A percentile compares a stretch with the other conserved stretches of the same genome.
These are phyloP conservation scores for Apis florea DNA, from an alignment of 1,140 invertebrate genomes.

Conservation along the genomic window DNA sequence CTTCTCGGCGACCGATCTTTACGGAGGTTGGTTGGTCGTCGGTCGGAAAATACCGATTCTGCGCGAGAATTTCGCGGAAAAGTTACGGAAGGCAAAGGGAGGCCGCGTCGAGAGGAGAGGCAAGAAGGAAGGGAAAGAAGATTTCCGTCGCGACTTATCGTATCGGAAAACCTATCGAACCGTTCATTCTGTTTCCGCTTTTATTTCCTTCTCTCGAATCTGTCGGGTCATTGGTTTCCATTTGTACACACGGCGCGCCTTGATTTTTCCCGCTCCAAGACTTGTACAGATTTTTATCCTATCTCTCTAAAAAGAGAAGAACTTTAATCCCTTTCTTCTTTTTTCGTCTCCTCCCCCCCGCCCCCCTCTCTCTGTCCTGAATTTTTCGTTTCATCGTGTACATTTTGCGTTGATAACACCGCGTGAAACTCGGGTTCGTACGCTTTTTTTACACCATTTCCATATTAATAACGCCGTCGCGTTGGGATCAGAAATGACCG, in stretches of 20 bases:
- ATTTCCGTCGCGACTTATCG: constrained; percentile 70
- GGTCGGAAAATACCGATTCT: constrained; percentile 33
- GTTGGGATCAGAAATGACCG: not conserved
- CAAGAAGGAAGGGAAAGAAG: constrained; percentile 42
- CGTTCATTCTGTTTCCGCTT: constrained; percentile 75
- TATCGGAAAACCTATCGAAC: constrained; percentile 73
- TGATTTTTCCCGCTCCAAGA: constrained; percentile 48
- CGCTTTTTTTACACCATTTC: constrained; percentile 29
- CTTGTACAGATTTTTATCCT: constrained; percentile 60
- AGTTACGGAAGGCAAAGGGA: constrained; percentile 17
- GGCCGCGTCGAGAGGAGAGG: not conserved
- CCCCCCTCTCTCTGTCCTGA: not conserved
- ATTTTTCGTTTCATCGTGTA: constrained; percentile 28
- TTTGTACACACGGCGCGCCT: constrained; percentile 70
- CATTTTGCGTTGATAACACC: not conserved
- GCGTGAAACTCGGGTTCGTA: not conserved
- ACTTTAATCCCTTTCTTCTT: not conserved
- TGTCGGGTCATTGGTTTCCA: constrained; percentile 81
- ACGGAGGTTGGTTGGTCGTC: not conserved
- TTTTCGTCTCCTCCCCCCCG: too few relatives aligned
- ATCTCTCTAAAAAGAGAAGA: constrained; percentile 38
- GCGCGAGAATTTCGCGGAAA: constrained; percentile 34
- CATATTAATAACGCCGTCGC: constrained; percentile 32
- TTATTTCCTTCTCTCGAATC: constrained; percentile 83
- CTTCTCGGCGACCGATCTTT: not conserved